These are phyloP conservation scores for Monomorium pharaonis DNA, from an alignment of 1,140 invertebrate species.

Conservation along the genomic window DNA sequence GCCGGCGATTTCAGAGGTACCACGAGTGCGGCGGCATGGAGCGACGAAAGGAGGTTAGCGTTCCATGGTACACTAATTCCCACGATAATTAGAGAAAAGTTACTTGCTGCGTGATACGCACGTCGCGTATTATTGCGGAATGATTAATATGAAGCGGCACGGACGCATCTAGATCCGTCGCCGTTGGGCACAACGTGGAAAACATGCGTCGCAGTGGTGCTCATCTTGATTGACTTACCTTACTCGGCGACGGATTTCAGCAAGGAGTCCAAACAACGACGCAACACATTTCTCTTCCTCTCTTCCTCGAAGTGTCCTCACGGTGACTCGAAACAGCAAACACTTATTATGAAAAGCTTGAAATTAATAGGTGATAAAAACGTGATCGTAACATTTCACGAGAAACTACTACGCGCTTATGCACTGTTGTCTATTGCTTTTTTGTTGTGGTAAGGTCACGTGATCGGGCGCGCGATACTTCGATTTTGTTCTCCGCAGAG, in stretches of 20 bases:
- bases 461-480: background rate
- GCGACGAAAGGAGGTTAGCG: background rate
- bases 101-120: background rate
- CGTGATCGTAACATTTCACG: background rate
- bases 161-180: background rate
- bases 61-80: background rate
- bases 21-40: background rate
- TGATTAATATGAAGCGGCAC: background rate
- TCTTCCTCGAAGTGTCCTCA: background rate
- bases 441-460: too few relatives aligned
- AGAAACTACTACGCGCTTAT: constrained; percentile 15
- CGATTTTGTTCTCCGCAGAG: too few relatives aligned
- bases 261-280: background rate
- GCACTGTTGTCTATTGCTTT: background rate
- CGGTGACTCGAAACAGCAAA: background rate
- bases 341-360: background rate
- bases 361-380: background rate
- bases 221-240: constrained; percentile 32
- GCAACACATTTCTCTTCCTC: background rate
- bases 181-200: background rate
- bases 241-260: background rate
- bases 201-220: background rate
- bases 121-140: too few relatives aligned
- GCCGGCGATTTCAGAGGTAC: background rate
- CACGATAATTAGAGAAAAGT: background rate